phyloP scores from a whole-genome alignment of 2,888 invertebrate species.

The Colostygia pectinataria region DNA sequence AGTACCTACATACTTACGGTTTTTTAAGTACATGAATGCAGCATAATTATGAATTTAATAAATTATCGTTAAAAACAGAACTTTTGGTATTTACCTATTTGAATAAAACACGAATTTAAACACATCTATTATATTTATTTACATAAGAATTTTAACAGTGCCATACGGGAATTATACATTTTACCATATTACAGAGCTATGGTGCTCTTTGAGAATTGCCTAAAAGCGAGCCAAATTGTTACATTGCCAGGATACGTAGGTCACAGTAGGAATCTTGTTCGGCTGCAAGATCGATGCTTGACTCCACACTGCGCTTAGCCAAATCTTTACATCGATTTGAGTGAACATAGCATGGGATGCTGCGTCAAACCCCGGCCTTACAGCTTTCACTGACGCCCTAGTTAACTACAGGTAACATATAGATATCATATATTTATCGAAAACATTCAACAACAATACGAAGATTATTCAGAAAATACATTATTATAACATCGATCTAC shows the following conservation, averaged over 20 bases:
- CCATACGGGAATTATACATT: conserved; percentile 70
- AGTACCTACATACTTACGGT: neutral
- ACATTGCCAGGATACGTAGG: conserved; percentile 59
- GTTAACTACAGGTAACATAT: conserved; percentile 49
- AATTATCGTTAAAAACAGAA: too few relatives aligned
- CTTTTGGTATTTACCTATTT: too few relatives aligned
- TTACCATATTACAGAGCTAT: conserved; percentile 59
- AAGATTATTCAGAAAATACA: conserved; percentile 45
- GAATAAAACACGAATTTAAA: conserved; percentile 68
- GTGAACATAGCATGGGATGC: conserved; percentile 74
- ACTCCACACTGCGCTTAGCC: conserved; percentile 72
- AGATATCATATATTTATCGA: conserved; percentile 37
- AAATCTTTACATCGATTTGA: conserved; percentile 72
- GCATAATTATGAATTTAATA: too few relatives aligned
- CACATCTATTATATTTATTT: conserved; percentile 83
- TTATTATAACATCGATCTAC: conserved; percentile 46
- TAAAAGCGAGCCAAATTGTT: conserved; percentile 64
- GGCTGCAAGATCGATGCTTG: conserved; percentile 49
- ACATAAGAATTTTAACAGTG: conserved; percentile 81
- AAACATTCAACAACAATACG: conserved; percentile 47
- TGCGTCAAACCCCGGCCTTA: conserved; percentile 61
- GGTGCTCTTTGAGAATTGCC: conserved; percentile 53
- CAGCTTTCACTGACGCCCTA: conserved; percentile 43
- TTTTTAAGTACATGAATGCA: too few relatives aligned
- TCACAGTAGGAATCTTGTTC: conserved; percentile 45